Base-by-base conservation (phyloP, 2,888 invertebrate species). In the Cataglyphis albicans region DNA sequence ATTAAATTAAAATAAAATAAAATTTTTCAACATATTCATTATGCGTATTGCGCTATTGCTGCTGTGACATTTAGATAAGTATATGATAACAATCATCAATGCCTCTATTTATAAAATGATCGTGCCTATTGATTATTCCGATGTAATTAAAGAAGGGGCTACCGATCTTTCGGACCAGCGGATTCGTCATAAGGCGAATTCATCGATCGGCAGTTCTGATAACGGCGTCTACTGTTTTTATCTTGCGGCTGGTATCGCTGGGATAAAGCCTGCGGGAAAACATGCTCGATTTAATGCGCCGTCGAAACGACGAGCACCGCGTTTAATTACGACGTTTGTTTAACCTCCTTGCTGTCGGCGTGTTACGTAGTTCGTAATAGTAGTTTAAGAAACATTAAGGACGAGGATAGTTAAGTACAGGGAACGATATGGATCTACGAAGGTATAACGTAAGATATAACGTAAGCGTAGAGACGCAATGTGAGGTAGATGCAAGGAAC, bases 321-420 rank as follows among this genome's bases (percentile, higher is more conserved):
- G 15, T 67, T 76, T 76, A 67, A 76, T 76, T 76, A 76, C 57
- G 76, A 76, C 32, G 21, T 76, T 76, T 67, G 57, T 57, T 76
- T 67, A 32, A 67, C 21, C 57, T 76, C 29, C 15, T 41, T 41
- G 21, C n/a, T 38, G n/a, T n/a, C 41, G 29, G 38, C 25, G 12
- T 15, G 29, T 59, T 29, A 32, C 15, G 25, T 48, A 21, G 35
- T 35, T 35, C 38, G 10, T 41, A 29, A 18, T 52, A 48, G 6
- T 18, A 15, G 29, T 41, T 76, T 35, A 29, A 55, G n/a, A 55
- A 67, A 25, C 38, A 55, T 52, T n/a, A 55, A 63, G 48, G 12
- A 15, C 32, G 44, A n/a, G n/a, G n/a, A 38, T 10, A 7, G 25
- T 35, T 29, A 25, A 48, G 38, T 15, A 21, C 18, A 18, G 18